phyloP scores from a whole-genome alignment of 2,888 invertebrate species.

The Ophion costatus region DNA sequence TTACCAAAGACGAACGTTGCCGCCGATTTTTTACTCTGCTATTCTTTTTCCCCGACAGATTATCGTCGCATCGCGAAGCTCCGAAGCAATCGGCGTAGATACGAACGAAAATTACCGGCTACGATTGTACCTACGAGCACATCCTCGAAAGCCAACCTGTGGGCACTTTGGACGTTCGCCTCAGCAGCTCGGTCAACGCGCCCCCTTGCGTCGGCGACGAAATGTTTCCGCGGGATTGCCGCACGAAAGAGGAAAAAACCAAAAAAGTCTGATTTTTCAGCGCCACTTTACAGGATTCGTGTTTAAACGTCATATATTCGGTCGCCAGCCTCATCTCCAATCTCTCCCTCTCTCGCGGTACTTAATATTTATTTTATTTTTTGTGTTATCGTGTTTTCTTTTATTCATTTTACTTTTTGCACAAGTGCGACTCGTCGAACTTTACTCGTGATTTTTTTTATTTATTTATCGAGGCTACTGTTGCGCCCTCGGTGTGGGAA shows the following conservation, averaged over 20 bases:
- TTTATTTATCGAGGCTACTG: background rate
- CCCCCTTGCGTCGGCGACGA: slow-evolving; percentile 32
- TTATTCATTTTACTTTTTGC: slow-evolving; percentile 14
- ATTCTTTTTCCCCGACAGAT: no score
- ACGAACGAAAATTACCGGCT: no score
- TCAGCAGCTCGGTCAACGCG: background rate
- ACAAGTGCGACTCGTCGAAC: slow-evolving; percentile 27
- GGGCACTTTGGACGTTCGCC: no score
- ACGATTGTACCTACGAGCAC: no score
- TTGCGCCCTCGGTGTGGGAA: no score
- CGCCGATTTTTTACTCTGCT: no score
- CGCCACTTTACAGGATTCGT: slow-evolving; percentile 59
- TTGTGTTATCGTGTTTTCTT: slow-evolving; percentile 48
- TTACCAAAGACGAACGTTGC: no score
- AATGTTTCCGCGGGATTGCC: slow-evolving; percentile 13
- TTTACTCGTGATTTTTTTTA: slow-evolving; percentile 49
- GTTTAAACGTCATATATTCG: slow-evolving; percentile 40
- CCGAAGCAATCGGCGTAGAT: no score
- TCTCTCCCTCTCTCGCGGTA: slow-evolving; percentile 37
- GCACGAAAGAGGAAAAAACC: slow-evolving; percentile 61
- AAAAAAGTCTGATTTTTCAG: slow-evolving; percentile 77
- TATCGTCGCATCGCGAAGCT: no score
- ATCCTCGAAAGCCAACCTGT: no score
- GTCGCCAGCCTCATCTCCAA: background rate
- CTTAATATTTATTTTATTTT: slow-evolving; percentile 61